phyloP scores from a whole-genome alignment of 1,140 invertebrate species.

The Cherax destructor region DNA sequence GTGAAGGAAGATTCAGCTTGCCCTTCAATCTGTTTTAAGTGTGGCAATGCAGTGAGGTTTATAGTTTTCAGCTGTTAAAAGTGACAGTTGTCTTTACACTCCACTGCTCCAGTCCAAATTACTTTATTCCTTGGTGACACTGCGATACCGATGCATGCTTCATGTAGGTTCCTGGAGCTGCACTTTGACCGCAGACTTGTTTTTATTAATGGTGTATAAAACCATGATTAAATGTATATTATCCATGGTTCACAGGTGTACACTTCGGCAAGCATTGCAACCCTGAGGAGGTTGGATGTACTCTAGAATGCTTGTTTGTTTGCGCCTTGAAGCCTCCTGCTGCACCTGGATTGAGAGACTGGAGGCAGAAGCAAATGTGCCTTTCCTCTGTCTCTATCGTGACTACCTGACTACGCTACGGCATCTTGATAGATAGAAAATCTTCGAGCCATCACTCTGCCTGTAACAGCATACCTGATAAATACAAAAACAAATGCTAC shows the following conservation, averaged over 20 bases:
- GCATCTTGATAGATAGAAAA: too few relatives aligned
- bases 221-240: background rate
- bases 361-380: too few relatives aligned
- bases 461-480: too few relatives aligned
- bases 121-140: too few relatives aligned
- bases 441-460: too few relatives aligned
- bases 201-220: constrained; percentile 14
- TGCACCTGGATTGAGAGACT: too few relatives aligned
- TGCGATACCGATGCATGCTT: background rate
- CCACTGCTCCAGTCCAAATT: too few relatives aligned
- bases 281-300: too few relatives aligned
- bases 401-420: too few relatives aligned
- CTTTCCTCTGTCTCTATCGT: too few relatives aligned
- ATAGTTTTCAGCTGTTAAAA: background rate
- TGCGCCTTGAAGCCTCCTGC: background rate
- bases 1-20: background rate
- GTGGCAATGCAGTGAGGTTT: background rate
- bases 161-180: background rate
- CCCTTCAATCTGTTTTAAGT: background rate
- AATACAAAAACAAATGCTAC: too few relatives aligned
- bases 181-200: background rate
- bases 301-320: too few relatives aligned
- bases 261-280: background rate
- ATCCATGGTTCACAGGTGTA: background rate
- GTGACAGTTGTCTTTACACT: background rate